Percentiles rank a stretch among this genome's conserved stretches.
phyloP scores from a whole-genome alignment of 2,113 vertebrate species.

The Nannobrachium achirus region DNA sequence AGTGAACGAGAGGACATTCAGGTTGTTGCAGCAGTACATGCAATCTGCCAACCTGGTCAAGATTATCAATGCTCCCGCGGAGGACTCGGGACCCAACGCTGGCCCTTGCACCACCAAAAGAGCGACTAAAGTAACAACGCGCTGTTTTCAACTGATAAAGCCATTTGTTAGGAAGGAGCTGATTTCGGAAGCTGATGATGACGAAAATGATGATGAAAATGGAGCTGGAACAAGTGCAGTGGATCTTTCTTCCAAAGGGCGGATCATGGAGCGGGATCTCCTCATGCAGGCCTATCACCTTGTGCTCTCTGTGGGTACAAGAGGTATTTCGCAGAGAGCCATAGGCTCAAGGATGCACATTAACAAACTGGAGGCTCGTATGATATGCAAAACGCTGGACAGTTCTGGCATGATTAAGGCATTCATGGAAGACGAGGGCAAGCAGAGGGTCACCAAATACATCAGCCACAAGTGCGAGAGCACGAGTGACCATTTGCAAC shows the following conservation, averaged over 20 bases:
- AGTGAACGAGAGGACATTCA: constrained; percentile 84
- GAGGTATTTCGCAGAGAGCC: constrained; percentile 89
- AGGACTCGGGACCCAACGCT: constrained; percentile 83
- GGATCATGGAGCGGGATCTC: constrained; percentile 88
- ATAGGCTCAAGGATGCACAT: constrained; percentile 87
- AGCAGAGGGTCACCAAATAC: constrained; percentile 94
- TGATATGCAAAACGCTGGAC: constrained; percentile 90
- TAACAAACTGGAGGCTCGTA: constrained; percentile 91
- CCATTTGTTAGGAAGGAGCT: constrained; percentile 84
- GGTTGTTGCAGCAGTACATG: constrained; percentile 89
- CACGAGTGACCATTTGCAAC: constrained; percentile 86
- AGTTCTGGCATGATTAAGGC: constrained; percentile 90
- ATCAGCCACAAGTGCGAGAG: constrained; percentile 88
- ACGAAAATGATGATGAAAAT: constrained; percentile 84
- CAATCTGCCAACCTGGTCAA: constrained; percentile 84
- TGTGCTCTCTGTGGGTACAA: constrained; percentile 88
- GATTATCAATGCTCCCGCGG: constrained; percentile 80
- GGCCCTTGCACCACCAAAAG: constrained; percentile 87
- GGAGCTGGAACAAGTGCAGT: constrained; percentile 55
- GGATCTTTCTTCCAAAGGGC: constrained; percentile 71
- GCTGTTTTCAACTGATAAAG: constrained; percentile 88
- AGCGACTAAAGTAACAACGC: constrained; percentile 87
- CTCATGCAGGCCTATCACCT: constrained; percentile 92
- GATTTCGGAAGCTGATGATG: constrained; percentile 80
- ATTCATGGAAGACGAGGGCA: constrained; percentile 96